Conservation (phyloP, 2,797 vertebrate genomes). For the Notoglanidium macrostoma region DNA sequence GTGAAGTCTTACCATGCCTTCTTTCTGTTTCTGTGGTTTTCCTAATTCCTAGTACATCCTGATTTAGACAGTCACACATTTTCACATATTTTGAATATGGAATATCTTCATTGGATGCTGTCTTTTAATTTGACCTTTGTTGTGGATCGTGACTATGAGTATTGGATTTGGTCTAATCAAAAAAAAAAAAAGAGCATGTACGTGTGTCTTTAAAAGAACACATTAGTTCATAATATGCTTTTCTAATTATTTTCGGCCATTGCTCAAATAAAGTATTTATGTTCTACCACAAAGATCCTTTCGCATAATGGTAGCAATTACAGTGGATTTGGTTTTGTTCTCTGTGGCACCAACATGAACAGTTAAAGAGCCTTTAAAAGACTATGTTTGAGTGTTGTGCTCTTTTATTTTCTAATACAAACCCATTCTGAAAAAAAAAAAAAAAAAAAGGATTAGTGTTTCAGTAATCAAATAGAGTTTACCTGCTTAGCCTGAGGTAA, state of each 20-base stretch:
- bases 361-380: not conserved
- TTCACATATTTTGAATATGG: not conserved
- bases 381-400: not conserved
- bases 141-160: not conserved
- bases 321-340: not conserved
- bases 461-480: conserved; percentile 16
- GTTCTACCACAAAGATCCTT: not conserved
- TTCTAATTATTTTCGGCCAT: not conserved
- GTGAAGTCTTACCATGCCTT: not conserved
- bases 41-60: not conserved
- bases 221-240: not conserved
- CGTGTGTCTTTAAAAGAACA: not conserved
- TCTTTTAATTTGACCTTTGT: not conserved
- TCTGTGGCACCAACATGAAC: not conserved
- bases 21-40: not conserved
- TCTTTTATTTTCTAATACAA: not conserved
- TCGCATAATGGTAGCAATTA: not conserved
- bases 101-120: not conserved
- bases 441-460: conserved; percentile 1
- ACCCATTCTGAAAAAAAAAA: not conserved
- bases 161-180: not conserved
- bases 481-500: conserved; percentile 14
- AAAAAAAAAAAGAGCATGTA: not conserved
- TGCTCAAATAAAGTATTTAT: not conserved
- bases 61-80: not conserved